phyloP scores from a whole-genome alignment of 2,888 invertebrate species.

The Euzetes globulus region DNA sequence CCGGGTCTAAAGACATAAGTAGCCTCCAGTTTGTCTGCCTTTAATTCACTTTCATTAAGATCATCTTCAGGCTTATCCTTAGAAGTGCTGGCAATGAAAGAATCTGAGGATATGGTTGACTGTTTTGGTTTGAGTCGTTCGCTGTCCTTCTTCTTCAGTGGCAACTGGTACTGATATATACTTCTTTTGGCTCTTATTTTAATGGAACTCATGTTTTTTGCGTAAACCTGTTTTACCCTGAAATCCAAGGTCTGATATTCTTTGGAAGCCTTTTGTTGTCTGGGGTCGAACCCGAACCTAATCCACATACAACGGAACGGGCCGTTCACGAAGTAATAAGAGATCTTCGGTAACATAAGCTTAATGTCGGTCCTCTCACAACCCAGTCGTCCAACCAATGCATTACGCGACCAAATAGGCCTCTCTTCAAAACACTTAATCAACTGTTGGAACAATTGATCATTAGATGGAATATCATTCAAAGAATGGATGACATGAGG shows the following conservation, averaged over 20 bases:
- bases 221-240: constrained; percentile 42
- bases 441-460: constrained; percentile 35
- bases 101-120: constrained; percentile 11
- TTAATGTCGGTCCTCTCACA: constrained; percentile 53
- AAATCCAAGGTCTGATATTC: constrained; percentile 84
- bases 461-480: neutral
- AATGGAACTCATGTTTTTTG: constrained; percentile 11
- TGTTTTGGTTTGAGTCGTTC: constrained; percentile 12
- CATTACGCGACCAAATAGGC: constrained; percentile 81
- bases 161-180: constrained; percentile 50
- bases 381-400: constrained; percentile 52
- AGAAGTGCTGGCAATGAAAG: constrained; percentile 22
- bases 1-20: constrained; percentile 54
- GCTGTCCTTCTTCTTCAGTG: constrained; percentile 40
- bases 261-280: constrained; percentile 66
- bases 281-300: constrained; percentile 76
- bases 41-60: constrained; percentile 44
- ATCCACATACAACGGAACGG: constrained; percentile 92
- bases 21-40: constrained; percentile 40
- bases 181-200: constrained; percentile 53
- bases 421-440: constrained; percentile 67
- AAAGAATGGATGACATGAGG: neutral
- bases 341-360: constrained; percentile 69
- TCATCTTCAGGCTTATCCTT: constrained; percentile 41
- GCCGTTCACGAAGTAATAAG: constrained; percentile 76